Percentiles rank a stretch among this genome's conserved stretches.
These are phyloP conservation scores for Ametastegia equiseti DNA, from an alignment of 2,888 invertebrate genomes.

Conservation along the genomic window DNA sequence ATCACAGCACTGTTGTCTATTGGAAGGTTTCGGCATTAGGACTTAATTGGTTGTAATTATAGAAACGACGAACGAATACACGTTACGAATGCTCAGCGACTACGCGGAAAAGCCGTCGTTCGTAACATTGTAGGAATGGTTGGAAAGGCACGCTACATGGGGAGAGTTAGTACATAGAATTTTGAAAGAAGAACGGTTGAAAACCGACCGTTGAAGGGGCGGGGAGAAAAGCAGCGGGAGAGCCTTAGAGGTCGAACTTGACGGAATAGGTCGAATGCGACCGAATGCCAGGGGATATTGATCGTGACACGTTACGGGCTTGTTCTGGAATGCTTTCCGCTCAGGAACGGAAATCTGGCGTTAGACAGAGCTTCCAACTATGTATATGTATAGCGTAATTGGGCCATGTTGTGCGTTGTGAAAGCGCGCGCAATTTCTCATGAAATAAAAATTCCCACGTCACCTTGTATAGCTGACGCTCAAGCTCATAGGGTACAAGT, in stretches of 20 bases:
- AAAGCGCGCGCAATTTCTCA: not conserved
- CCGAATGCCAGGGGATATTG: conserved; percentile 67
- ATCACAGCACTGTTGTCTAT: not conserved
- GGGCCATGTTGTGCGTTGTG: conserved; percentile 37
- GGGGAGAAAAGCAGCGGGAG: conserved; percentile 12
- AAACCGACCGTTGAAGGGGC: conserved; percentile 5
- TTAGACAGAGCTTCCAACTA: conserved; percentile 18
- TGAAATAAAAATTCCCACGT: not conserved
- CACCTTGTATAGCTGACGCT: conserved; percentile 9
- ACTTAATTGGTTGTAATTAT: not conserved
- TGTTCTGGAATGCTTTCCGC: conserved; percentile 17
- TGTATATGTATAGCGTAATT: conserved; percentile 24
- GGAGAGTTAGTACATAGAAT: conserved; percentile 4
- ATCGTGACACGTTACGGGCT: conserved; percentile 61
- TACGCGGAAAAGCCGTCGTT: not conserved
- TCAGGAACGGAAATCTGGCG: conserved; percentile 25
- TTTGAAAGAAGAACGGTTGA: conserved; percentile 34
- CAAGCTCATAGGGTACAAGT: no score
- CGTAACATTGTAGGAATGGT: not conserved
- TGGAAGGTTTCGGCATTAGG: not conserved
- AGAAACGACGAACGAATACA: not conserved
- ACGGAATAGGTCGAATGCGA: conserved; percentile 69
- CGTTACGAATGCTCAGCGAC: not conserved
- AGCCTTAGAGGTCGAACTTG: conserved; percentile 57
- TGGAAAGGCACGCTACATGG: conserved; percentile 6